Base-by-base conservation (phyloP, 2,113 vertebrate species). In the Phrynocephalus versicolor region DNA sequence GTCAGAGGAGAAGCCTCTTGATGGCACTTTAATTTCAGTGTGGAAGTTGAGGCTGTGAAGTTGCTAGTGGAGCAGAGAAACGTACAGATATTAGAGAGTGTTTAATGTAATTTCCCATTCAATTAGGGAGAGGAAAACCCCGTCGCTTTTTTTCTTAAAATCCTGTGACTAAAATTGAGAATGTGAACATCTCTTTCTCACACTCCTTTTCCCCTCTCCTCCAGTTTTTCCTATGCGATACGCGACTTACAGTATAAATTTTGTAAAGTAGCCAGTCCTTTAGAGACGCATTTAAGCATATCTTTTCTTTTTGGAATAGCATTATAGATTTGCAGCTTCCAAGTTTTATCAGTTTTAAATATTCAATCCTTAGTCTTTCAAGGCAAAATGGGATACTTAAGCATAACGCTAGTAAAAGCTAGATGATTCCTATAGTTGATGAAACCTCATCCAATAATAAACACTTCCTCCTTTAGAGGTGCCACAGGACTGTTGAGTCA, bases 61-160 rank as follows among this genome's bases (percentile, higher is more conserved):
- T 25, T 64, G 70, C 70, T 87, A n/a, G 1, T 74, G 21, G 70
- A 73, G 79, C 62, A 82, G 39, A 39, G 0, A 2, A 16, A 14
- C 51, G 13, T 71, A 3, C 3, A 7, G 12, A 35, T 41, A 60
- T 33, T 2, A 55, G 2, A 79, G 30, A 33, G 0, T 18, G 2
- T 8, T 13, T 41, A 1, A 6, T 10, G 0, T 0, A 39, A 9
- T 0, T 45, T 58, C 58, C 0, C n/a, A 51, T 27, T 10, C 69
- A 0, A 23, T 81, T 35, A n/a, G 45, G 2, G 13, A 4, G 25
- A 45, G 35, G 35, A 25, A 84, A 35, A 6, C 51, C 58, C 76
- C 58, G 71, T n/a, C n/a, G n/a, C n/a, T 1, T 1, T 9, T 60
- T 57, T 67, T 73, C 72, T 83, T 7, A 83, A 76, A 21, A 77